Base-by-base conservation (phyloP, 2,888 invertebrate species). In the Agapetus fuscipes region DNA sequence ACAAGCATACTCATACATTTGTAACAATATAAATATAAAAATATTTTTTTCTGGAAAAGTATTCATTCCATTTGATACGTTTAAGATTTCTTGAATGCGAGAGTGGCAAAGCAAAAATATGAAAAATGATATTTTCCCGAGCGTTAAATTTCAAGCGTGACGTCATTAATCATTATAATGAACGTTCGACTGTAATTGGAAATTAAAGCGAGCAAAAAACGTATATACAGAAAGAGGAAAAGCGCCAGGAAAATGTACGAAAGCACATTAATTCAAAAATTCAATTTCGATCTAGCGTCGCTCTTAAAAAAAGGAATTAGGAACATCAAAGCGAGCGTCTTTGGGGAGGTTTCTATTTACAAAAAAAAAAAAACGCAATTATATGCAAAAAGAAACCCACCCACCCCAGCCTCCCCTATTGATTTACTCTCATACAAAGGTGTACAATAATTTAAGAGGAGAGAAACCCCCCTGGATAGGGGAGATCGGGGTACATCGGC, bases 351-450 rank as follows among this genome's bases (percentile, higher is more conserved):
- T 31, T 24, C 36, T 40, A 34, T 41, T 37, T 41, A 38, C 31
- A 34, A 42, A 26, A 17, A 31, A 33, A 29, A 34, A 44, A 45
- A 48, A 48, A 46, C 43, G 48, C 48, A 48, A 48, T 67, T 64
- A 60, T 60, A 58, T 64, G 60, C 64, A 64, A 65, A 67, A 63
- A 62, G 38, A 20, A 34, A 45, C 54, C 58, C 33, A 35, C 28
- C 34, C 25, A 64, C 68, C 63, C 55, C 57, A 51, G 24, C 57
- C 66, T 41, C 42, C 46, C 49, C 67, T 57, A 48, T 64, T 69
- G 70, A 68, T 70, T 70, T 70, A 70, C 68, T 68, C 64, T 62
- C 66, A 62, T 40, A 42, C 42, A 68, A 65, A 66, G 67, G 67
- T 67, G 68, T 66, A 65, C 66, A 66, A 64, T 66, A 68, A 69